Evolutionary conservation across 2,113 vertebrate species (phyloP).

Genomic region (Brachyistius frenatus): DNA sequence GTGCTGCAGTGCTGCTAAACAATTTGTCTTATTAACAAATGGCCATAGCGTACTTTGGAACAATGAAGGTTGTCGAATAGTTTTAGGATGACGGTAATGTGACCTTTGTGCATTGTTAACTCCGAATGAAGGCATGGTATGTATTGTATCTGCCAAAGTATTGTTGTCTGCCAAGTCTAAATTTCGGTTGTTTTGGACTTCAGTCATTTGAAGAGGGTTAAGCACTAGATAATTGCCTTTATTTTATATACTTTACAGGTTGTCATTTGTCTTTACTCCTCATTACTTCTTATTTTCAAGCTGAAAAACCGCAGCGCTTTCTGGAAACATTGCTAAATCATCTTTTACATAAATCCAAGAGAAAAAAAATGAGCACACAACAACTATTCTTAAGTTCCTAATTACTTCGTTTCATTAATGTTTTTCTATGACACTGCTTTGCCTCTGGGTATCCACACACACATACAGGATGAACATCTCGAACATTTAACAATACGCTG

Average conservation of each 20-base stretch:
- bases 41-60: constrained; percentile 24
- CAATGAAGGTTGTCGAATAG: constrained; percentile 46
- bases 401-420: background rate
- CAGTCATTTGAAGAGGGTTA: too few relatives aligned
- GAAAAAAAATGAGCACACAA: background rate
- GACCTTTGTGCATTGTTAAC: constrained; percentile 43
- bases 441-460: background rate
- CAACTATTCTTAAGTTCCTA: background rate
- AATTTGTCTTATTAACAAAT: constrained; percentile 50
- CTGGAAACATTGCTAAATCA: too few relatives aligned
- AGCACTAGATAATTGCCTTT: too few relatives aligned
- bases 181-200: too few relatives aligned
- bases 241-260: background rate
- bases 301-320: background rate
- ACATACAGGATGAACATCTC: background rate
- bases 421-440: background rate
- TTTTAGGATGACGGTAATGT: background rate
- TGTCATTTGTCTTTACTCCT: background rate
- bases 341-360: too few relatives aligned
- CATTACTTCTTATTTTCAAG: constrained; percentile 2
- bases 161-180: too few relatives aligned
- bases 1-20: constrained; percentile 9
- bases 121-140: background rate
- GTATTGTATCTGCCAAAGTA: too few relatives aligned
- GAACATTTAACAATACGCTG: background rate